These are phyloP conservation scores for Gavia stellata DNA, from an alignment of 2,113 vertebrate species.

Conservation along the genomic window DNA sequence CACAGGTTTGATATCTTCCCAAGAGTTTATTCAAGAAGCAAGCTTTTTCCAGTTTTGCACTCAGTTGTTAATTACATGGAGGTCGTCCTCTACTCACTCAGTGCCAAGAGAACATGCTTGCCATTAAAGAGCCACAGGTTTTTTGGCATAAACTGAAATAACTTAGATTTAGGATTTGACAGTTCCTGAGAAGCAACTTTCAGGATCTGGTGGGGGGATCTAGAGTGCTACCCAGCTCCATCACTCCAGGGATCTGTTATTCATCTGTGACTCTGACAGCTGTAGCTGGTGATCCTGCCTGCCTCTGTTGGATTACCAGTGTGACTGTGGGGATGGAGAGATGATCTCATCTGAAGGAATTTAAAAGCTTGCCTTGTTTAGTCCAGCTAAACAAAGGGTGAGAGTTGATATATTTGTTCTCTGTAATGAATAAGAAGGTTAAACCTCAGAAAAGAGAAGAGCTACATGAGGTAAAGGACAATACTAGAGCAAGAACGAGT, in stretches of 20 bases:
- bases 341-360: neutral
- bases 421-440: neutral
- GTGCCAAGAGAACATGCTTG: neutral
- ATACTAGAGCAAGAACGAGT: neutral
- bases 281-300: neutral
- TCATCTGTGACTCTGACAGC: neutral
- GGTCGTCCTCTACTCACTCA: neutral
- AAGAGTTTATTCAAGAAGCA: neutral
- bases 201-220: neutral
- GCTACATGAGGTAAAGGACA: neutral
- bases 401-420: neutral
- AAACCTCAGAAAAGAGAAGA: neutral
- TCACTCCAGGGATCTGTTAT: neutral
- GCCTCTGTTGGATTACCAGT: neutral
- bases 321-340: neutral
- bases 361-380: neutral
- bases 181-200: neutral
- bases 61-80: neutral
- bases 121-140: accelerated
- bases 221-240: neutral
- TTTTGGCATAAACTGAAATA: neutral
- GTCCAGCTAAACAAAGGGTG: neutral
- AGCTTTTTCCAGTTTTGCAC: neutral
- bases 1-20: neutral
- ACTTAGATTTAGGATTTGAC: neutral